Evolutionary conservation across 2,113 vertebrate species (phyloP).

Genomic region (Aegotheles bennettii): DNA sequence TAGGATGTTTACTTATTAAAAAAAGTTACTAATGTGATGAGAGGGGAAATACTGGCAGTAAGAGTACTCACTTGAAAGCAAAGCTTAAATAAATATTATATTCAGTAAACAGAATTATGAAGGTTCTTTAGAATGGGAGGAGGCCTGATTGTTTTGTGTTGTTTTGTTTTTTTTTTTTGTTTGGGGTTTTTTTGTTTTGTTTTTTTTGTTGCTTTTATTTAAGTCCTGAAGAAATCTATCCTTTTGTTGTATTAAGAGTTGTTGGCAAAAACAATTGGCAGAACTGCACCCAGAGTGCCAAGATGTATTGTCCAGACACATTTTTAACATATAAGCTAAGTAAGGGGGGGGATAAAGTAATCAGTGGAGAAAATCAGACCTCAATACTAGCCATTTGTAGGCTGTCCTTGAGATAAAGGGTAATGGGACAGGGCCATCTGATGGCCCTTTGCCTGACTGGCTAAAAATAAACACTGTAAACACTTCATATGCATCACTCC

Average conservation of each 20-base stretch:
- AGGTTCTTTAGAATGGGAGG: neutral
- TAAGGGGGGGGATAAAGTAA: accelerated
- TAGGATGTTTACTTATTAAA: neutral
- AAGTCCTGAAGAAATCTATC: neutral
- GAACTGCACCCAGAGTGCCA: neutral
- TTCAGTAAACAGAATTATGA: neutral
- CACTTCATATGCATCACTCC: neutral
- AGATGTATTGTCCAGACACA: neutral
- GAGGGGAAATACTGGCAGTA: neutral
- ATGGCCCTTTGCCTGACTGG: neutral
- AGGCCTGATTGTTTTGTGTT: neutral
- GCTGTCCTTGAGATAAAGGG: neutral
- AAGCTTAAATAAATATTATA: neutral
- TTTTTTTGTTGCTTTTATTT: neutral
- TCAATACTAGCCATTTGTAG: neutral
- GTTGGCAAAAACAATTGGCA: neutral
- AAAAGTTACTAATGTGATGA: neutral
- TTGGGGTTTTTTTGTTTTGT: accelerated
- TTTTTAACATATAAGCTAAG: neutral
- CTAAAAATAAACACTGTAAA: neutral
- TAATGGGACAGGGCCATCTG: neutral
- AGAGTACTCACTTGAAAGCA: neutral
- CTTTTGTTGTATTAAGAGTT: neutral
- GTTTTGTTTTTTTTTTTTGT: neutral
- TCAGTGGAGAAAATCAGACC: neutral